Evolutionary conservation across 2,113 vertebrate species (phyloP), one percentile per base, ranked within the genome.

Genomic region (Cathartes aura): DNA sequence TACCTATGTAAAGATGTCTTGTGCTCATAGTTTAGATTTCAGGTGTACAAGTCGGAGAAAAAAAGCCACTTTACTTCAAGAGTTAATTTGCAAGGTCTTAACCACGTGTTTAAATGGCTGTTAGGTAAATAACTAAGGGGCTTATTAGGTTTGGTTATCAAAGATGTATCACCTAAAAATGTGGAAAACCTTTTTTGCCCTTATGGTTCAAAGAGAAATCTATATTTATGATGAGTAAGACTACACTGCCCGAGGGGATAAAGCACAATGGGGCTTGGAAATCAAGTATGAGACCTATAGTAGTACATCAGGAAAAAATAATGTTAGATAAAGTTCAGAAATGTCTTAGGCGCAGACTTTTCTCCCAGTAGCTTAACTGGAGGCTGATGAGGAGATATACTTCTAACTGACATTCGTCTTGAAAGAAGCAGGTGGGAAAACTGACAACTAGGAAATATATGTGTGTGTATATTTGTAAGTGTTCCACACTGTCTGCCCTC

Each of bases 91-190:
- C 58, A 52, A 81, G 38, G 20, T 40, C 71, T 95, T 84, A 75
- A 71, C 80, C 93, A 95, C 4, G 45, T 90, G 89, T 70, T 89
- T 75, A 84, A 91, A 62, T 68, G 52, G 82, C 85, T 93, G 48
- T 72, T 87, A 95, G 87, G 97, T 84, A 97, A 96, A 95, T 96
- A 94, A 72, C 89, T 53, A 3, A 84, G 27, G 89, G 40, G 27
- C 82, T 95, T 89, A 34, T 94, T 93, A 56, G 93, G 66, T 90
- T 94, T 85, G 42, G 34, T 87, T 95, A 89, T 96, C 86, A 95
- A 96, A 94, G 80, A 91, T 60, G 0, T 12, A 96, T 79, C 59
- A 68, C 76, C 73, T 74, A 24, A 95, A 96, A 91, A 82, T 7
- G 58, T 82, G 55, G 82, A 96, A 95, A 78, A 82, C 48, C 40